Conservation (phyloP, 2,797 vertebrate genomes). For the Oreochromis grahami region DNA sequence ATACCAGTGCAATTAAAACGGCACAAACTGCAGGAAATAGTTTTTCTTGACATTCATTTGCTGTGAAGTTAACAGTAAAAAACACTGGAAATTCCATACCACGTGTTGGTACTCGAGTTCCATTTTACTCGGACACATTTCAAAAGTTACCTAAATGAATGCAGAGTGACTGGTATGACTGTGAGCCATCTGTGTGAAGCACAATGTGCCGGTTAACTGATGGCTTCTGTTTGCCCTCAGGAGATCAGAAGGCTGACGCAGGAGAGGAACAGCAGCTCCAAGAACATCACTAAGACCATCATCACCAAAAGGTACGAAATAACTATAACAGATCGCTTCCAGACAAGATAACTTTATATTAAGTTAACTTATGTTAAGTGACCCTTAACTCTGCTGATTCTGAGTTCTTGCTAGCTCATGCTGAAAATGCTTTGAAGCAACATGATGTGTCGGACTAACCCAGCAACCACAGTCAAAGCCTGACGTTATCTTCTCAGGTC, state of each 20-base stretch:
- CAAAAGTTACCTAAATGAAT: not conserved
- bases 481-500: not conserved
- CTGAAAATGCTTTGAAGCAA: not conserved
- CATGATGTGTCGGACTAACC: not conserved
- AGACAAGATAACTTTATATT: not conserved
- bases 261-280: conserved; percentile 68
- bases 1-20: not conserved
- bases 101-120: not conserved
- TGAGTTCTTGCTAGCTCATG: not conserved
- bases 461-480: rapidly evolving
- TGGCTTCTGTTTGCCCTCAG: conserved; percentile 65
- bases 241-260: conserved; percentile 83
- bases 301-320: conserved; percentile 85
- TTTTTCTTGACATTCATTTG: not conserved
- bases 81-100: rapidly evolving
- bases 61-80: not conserved
- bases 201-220: not conserved
- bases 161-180: rapidly evolving
- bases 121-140: not conserved
- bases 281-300: conserved; percentile 79
- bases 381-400: not conserved
- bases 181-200: not conserved
- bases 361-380: not conserved
- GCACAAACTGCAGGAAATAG: not conserved
- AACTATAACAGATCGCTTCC: rapidly evolving